Conservation (phyloP, 2,888 invertebrate genomes). For the Onthophagus sagittarius region DNA sequence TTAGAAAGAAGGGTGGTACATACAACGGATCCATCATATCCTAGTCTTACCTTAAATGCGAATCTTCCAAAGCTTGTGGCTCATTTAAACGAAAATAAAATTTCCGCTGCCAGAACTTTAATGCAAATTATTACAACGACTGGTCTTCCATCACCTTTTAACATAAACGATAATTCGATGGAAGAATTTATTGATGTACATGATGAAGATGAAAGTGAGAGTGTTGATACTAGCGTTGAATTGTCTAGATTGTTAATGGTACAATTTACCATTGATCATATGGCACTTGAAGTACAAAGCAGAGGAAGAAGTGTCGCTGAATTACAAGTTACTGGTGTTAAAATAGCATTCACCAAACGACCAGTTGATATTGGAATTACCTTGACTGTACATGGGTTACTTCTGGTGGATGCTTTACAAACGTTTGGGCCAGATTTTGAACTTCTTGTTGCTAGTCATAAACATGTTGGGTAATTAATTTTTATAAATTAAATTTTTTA, state of each 20-base stretch:
- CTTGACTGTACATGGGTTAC: conserved; percentile 85
- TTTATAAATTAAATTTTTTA: conserved; percentile 2
- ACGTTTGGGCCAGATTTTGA: conserved; percentile 95
- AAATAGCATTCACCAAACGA: conserved; percentile 69
- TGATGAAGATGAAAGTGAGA: conserved; percentile 49
- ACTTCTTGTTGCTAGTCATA: conserved; percentile 89
- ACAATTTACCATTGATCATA: conserved; percentile 83
- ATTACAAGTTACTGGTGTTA: conserved; percentile 82
- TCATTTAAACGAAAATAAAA: conserved; percentile 89
- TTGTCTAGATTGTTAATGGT: conserved; percentile 67
- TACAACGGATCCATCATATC: conserved; percentile 83
- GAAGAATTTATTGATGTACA: conserved; percentile 31
- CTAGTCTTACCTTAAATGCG: conserved; percentile 77
- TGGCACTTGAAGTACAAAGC: conserved; percentile 83
- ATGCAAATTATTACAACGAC: conserved; percentile 46
- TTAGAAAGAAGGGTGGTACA: conserved; percentile 77
- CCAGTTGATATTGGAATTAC: conserved; percentile 72
- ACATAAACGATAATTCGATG: conserved; percentile 36
- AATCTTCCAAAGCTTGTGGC: conserved; percentile 83
- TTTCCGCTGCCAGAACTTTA: conserved; percentile 62
- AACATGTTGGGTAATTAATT: conserved; percentile 74
- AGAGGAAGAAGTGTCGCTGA: conserved; percentile 88
- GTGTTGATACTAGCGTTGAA: conserved; percentile 52
- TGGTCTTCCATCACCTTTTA: conserved; percentile 50
- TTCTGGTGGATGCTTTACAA: conserved; percentile 92